Evolutionary conservation across 1,140 invertebrate genomes (phyloP), one percentile per base, ranked within the genome.

Genomic region (Drosophila kurseongensis): DNA sequence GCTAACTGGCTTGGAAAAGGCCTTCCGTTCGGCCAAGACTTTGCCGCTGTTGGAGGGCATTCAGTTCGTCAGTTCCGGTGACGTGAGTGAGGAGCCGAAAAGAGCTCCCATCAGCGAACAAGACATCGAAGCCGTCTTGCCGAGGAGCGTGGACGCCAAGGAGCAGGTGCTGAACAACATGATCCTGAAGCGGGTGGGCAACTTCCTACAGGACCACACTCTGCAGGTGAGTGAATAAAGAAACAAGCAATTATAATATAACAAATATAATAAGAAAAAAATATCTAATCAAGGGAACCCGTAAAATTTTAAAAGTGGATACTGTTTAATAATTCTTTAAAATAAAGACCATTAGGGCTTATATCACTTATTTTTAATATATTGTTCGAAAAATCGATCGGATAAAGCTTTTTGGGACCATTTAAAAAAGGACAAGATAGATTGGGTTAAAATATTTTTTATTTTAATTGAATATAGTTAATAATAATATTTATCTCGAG

Each of bases 141-240:
- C 96, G 0, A 94, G 96, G 67, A 93, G 95, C 41, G 79, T 96
- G 0, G 94, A 94, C 3, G 95, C 96, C 74, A 95, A 96, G 67
- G 96, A 97, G 67, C 94, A 95, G 72, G 95, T 95, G 0, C 92
- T 97, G 12, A 96, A 96, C 81, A 94, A 93, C 44, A 94, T 97
- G 91, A 96, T 97, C 77, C 89, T 96, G 72, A 95, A 96, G 81
- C 96, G 95, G 83, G 93, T 97, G 55, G 90, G 95, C 47, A 94
- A 93, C 77, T 96, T 97, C 91, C 94, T 97, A 90, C 94, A 95
- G 89, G 95, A 94, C 72, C 96, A 96, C 91, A 96, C 95, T 16
- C 92, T 97, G 52, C 96, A 97, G 93, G 94, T 96, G 93, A 93
- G 76, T 44, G 6, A 5, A 8, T 4, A n/a, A 4, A 23, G 14